phyloP scores from a whole-genome alignment of 1,140 invertebrate genomes.

The Drosophila kohkoa region DNA sequence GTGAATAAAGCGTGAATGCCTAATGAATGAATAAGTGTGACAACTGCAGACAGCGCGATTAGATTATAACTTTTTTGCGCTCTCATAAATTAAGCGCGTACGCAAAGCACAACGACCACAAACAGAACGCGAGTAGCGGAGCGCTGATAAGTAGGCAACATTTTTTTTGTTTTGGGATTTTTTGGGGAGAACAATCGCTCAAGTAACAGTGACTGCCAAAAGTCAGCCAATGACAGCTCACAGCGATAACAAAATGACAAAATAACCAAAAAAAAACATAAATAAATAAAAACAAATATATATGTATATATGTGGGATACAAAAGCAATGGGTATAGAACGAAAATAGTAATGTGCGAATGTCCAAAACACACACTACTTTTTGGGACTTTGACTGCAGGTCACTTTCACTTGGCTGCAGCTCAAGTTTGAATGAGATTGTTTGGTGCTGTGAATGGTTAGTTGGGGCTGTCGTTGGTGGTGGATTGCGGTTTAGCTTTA shows the following conservation, averaged over 20 bases:
- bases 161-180: background rate
- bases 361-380: background rate
- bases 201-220: slow-evolving; percentile 1
- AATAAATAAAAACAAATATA: background rate
- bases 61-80: slow-evolving; percentile 22
- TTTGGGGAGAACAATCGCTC: slow-evolving; percentile 3
- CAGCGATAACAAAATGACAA: background rate
- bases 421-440: background rate
- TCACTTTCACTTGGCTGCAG: background rate
- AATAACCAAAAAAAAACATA: background rate
- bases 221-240: slow-evolving; percentile 11
- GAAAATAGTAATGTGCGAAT: background rate
- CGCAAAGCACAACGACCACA: background rate
- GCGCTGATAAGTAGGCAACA: slow-evolving; percentile 39
- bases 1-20: slow-evolving; percentile 24
- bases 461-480: background rate
- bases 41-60: slow-evolving; percentile 36
- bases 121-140: background rate
- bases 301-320: too few relatives aligned
- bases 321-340: background rate
- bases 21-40: slow-evolving; percentile 42
- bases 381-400: background rate
- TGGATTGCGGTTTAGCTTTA: slow-evolving; percentile 27
- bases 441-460: background rate
- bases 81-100: slow-evolving; percentile 32